Base-by-base conservation (phyloP, 1,140 invertebrate species). In the Acarapis woodi region DNA sequence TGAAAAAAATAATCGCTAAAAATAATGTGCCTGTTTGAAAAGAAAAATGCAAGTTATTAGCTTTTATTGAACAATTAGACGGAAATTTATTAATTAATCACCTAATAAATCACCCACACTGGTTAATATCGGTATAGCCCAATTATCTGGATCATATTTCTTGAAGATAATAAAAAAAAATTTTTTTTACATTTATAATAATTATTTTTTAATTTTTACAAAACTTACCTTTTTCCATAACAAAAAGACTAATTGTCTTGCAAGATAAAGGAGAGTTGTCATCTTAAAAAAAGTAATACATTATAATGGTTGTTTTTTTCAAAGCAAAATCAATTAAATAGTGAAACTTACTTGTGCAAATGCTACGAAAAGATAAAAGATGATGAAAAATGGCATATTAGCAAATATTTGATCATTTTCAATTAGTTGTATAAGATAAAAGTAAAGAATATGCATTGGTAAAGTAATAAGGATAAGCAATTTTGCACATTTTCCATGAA, bases 41-140 rank as follows among this genome's bases (percentile, higher is more conserved):
- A n/a, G n/a, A n/a, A n/a, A n/a, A n/a, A n/a, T n/a, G n/a, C n/a
- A n/a, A n/a, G n/a, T n/a, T n/a, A n/a, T n/a, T n/a, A n/a, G n/a
- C n/a, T n/a, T n/a, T n/a, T n/a, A n/a, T n/a, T n/a, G n/a, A n/a
- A n/a, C n/a, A n/a, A n/a, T n/a, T n/a, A n/a, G n/a, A n/a, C n/a
- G n/a, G n/a, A n/a, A n/a, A n/a, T n/a, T n/a, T n/a, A n/a, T n/a
- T n/a, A 93, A 66, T 15, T 69, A 63, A 2, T 80, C 82, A 16
- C 87, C 87, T 2, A 83, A 58, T 2, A 96, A 63, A 57, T 96
- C 87, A 14, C 85, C 87, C 1, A 93, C 49, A 2, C 83, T 77
- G 3, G 85, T 94, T 33, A 93, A 61, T 55, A 87, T 87, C 3
- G 85, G 65, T 44, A 94, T 52, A 3, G 47, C 48, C 6, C 43